Evolutionary conservation across 2,888 invertebrate genomes (phyloP).

Genomic region (Napeogenes inachia): DNA sequence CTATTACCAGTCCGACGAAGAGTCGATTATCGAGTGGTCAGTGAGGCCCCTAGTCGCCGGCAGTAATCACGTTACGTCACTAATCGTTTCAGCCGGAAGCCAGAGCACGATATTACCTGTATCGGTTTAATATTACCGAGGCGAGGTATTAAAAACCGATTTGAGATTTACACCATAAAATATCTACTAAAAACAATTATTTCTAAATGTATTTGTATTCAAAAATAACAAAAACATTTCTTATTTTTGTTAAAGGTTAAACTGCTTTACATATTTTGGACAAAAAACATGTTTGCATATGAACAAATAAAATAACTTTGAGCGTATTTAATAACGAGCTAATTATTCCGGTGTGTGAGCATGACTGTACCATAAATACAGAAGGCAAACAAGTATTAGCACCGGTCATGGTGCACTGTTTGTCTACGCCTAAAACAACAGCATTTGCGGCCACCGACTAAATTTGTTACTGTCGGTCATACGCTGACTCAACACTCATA

Average conservation of each 20-base stretch:
- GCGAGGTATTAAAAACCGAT: too few relatives aligned
- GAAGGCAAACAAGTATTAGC: constrained; percentile 71
- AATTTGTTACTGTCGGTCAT: constrained; percentile 69
- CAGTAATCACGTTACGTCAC: constrained; percentile 64
- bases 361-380: constrained; percentile 69
- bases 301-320: constrained; percentile 44
- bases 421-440: constrained; percentile 75
- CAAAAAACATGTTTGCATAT: too few relatives aligned
- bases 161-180: neutral
- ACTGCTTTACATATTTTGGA: too few relatives aligned
- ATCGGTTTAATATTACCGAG: constrained; percentile 16
- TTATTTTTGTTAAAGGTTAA: too few relatives aligned
- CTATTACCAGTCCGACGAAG: constrained; percentile 18
- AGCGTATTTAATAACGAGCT: constrained; percentile 69
- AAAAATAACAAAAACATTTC: too few relatives aligned
- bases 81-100: constrained; percentile 60
- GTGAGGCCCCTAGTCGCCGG: constrained; percentile 63
- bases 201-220: too few relatives aligned
- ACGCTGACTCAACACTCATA: constrained; percentile 63
- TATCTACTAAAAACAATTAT: neutral
- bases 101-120: constrained; percentile 23
- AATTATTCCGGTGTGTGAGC: constrained; percentile 69
- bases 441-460: constrained; percentile 67
- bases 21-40: constrained; percentile 43
- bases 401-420: constrained; percentile 73